Conservation (phyloP, 2,888 invertebrate genomes). For the Apamea monoglypha region DNA sequence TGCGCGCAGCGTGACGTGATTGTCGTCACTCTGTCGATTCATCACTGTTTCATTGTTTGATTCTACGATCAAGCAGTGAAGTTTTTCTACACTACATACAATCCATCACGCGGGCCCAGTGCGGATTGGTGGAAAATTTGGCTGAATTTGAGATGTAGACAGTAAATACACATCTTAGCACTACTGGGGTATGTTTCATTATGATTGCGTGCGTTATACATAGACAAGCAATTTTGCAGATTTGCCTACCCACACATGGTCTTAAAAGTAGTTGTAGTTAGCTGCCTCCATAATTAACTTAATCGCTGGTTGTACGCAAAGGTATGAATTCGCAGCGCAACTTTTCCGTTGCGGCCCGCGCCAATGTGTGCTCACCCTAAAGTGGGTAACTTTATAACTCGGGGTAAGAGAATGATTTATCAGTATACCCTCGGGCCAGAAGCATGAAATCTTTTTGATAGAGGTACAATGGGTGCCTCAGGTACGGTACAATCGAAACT, state of each 20-base stretch:
- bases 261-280: background rate
- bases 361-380: conserved; percentile 33
- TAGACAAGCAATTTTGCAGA: background rate
- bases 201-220: too few relatives aligned
- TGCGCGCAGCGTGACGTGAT: too few relatives aligned
- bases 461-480: conserved; percentile 58
- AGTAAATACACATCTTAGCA: background rate
- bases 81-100: background rate
- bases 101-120: background rate
- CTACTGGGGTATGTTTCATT: background rate
- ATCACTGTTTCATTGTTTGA: background rate
- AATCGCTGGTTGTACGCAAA: background rate
- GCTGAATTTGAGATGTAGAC: background rate
- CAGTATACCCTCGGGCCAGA: conserved; percentile 54
- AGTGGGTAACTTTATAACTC: conserved; percentile 60
- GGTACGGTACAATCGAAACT: conserved; percentile 48
- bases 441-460: conserved; percentile 67
- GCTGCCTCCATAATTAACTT: background rate
- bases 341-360: background rate
- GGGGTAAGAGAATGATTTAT: conserved; percentile 65
- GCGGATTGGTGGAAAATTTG: background rate
- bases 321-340: background rate
- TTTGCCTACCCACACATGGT: background rate
- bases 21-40: background rate
- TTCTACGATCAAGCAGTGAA: background rate